Evolutionary conservation across 2,888 invertebrate species (phyloP).

Genomic region (Pardosa pseudoannulata): DNA sequence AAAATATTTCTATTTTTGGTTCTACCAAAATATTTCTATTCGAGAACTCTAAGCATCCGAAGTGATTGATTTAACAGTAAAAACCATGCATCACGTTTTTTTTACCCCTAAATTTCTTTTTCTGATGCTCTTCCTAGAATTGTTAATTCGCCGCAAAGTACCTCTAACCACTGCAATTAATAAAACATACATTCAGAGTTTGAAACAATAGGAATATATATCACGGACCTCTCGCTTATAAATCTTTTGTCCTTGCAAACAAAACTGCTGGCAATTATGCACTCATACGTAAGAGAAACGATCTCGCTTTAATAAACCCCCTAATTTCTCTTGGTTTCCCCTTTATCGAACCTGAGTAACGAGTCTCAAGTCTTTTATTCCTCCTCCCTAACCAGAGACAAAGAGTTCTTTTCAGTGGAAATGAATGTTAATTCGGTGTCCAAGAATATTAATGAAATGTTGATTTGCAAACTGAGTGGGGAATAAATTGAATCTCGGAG

Average conservation of each 20-base stretch:
- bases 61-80: too few species aligned
- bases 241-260: conserved; percentile 38
- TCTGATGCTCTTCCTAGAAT: too few species aligned
- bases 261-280: conserved; percentile 50
- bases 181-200: too few species aligned
- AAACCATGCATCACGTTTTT: too few species aligned
- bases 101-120: too few species aligned
- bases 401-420: conserved; percentile 61
- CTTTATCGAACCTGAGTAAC: conserved; percentile 49
- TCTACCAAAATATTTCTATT: too few species aligned
- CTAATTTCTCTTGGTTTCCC: conserved; percentile 23
- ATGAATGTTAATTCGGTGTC: conserved; percentile 59
- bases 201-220: too few species aligned
- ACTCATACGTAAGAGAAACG: conserved; percentile 45
- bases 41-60: too few species aligned
- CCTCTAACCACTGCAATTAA: too few species aligned
- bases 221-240: conserved; percentile 29
- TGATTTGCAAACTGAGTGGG: conserved; percentile 4
- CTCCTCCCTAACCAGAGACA: conserved; percentile 36
- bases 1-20: too few species aligned
- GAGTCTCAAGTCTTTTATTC: conserved; percentile 32
- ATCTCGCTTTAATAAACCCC: conserved; percentile 28
- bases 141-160: too few species aligned
- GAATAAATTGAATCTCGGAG: conserved; percentile 39
- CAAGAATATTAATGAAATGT: conserved; percentile 46